These are phyloP conservation scores for Sericinus montela DNA, from an alignment of 2,888 invertebrate species.

Conservation along the genomic window DNA sequence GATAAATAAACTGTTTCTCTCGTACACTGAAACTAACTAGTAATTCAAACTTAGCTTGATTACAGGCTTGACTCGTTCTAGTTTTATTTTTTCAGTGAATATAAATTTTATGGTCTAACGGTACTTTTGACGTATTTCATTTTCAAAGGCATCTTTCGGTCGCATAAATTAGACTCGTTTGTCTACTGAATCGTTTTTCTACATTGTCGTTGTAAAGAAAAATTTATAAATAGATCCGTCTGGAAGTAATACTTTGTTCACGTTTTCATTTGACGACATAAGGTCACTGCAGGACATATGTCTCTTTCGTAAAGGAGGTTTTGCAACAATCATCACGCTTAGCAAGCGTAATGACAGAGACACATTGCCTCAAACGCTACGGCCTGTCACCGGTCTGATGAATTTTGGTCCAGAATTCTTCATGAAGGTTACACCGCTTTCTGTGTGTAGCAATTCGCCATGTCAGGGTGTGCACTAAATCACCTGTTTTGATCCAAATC, in stretches of 20 bases:
- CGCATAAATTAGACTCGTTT: background rate
- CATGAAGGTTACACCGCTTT: no score
- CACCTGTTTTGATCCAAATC: no score
- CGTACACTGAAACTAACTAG: background rate
- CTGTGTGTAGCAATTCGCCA: no score
- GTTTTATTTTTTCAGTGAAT: background rate
- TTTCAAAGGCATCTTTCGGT: background rate
- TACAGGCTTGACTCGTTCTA: background rate
- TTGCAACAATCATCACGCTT: no score
- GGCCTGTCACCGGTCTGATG: no score
- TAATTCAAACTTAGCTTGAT: slow-evolving; percentile 1
- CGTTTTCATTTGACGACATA: background rate
- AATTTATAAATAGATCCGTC: background rate
- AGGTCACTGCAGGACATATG: no score
- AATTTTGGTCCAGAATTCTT: no score
- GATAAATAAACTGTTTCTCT: background rate
- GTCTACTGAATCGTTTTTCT: background rate
- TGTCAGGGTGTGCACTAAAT: no score
- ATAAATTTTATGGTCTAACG: background rate
- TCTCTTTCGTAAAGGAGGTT: no score
- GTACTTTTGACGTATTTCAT: background rate
- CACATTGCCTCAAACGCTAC: no score
- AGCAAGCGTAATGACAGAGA: no score
- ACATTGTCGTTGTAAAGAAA: no score
- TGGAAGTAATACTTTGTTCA: background rate